Percentiles rank a stretch among this genome's conserved stretches.
Evolutionary conservation across 2,888 invertebrate species (phyloP).

Genomic region (Copidosoma aretas): DNA sequence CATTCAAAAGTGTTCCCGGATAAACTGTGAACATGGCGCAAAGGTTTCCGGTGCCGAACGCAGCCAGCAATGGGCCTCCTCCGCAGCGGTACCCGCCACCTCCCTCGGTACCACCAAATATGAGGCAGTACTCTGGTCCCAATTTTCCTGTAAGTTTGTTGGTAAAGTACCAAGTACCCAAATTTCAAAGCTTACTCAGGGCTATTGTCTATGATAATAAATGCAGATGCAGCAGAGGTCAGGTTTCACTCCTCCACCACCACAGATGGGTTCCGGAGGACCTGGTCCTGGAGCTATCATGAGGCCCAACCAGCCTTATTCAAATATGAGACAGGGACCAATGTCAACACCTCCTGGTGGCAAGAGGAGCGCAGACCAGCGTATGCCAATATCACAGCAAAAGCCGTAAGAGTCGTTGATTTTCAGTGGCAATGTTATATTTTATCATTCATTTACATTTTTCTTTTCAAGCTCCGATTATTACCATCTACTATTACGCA

Average conservation of each 20-base stretch:
- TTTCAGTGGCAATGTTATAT: constrained; percentile 30
- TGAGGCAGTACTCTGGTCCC: constrained; percentile 74
- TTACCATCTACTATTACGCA: constrained; percentile 16
- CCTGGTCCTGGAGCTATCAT: constrained; percentile 67
- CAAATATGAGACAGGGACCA: constrained; percentile 69
- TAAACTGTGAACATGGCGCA: constrained; percentile 63
- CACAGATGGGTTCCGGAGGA: constrained; percentile 66
- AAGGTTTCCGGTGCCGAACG: constrained; percentile 66
- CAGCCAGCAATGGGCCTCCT: constrained; percentile 66
- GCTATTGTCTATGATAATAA: not conserved
- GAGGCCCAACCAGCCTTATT: constrained; percentile 67
- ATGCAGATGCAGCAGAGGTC: constrained; percentile 67
- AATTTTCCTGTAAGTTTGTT: constrained; percentile 74
- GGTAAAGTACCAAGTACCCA: not conserved
- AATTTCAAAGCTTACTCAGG: not conserved
- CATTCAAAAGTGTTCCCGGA: too few species aligned
- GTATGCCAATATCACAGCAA: constrained; percentile 69
- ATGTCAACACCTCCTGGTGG: constrained; percentile 68
- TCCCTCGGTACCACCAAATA: constrained; percentile 66
- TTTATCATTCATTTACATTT: constrained; percentile 47
- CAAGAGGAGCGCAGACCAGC: constrained; percentile 70
- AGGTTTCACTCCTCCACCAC: constrained; percentile 73
- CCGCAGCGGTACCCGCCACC: constrained; percentile 70
- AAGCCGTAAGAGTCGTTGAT: constrained; percentile 65
- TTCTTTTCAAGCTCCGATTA: constrained; percentile 28